Evolutionary conservation across 2,888 invertebrate genomes (phyloP).

Genomic region (Hipparchia sbordonii): DNA sequence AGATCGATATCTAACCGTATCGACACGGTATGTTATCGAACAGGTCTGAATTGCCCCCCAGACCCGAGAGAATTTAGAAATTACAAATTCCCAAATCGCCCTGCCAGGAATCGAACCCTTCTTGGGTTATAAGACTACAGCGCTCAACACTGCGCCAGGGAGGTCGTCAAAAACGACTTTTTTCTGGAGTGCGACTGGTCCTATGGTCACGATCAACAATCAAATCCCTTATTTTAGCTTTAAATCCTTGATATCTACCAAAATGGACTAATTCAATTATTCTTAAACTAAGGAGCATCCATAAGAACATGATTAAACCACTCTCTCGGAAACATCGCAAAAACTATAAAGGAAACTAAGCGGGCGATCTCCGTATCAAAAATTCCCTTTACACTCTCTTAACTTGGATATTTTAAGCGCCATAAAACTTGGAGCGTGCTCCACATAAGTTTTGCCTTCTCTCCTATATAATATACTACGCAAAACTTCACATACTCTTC

Average conservation of each 20-base stretch:
- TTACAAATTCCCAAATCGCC: too few relatives aligned
- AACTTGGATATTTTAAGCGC: conserved; percentile 72
- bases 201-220: too few relatives aligned
- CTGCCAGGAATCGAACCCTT: too few relatives aligned
- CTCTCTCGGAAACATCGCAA: conserved; percentile 14
- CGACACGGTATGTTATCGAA: too few relatives aligned
- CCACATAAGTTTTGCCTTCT: conserved; percentile 76
- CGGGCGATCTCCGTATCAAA: conserved; percentile 50
- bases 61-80: too few relatives aligned
- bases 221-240: too few relatives aligned
- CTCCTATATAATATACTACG: conserved; percentile 62
- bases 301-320: conserved; percentile 10
- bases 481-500: conserved; percentile 17
- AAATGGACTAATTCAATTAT: neutral
- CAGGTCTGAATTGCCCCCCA: too few relatives aligned
- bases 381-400: conserved; percentile 69
- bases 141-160: too few relatives aligned
- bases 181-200: too few relatives aligned
- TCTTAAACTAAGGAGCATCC: neutral
- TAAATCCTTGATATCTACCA: neutral
- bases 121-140: neutral
- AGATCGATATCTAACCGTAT: too few relatives aligned
- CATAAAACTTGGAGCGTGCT: conserved; percentile 78
- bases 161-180: too few relatives aligned
- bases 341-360: conserved; percentile 28